Base-by-base conservation (phyloP, 2,888 invertebrate genomes). In the Mongoloraphidia duomilia region DNA sequence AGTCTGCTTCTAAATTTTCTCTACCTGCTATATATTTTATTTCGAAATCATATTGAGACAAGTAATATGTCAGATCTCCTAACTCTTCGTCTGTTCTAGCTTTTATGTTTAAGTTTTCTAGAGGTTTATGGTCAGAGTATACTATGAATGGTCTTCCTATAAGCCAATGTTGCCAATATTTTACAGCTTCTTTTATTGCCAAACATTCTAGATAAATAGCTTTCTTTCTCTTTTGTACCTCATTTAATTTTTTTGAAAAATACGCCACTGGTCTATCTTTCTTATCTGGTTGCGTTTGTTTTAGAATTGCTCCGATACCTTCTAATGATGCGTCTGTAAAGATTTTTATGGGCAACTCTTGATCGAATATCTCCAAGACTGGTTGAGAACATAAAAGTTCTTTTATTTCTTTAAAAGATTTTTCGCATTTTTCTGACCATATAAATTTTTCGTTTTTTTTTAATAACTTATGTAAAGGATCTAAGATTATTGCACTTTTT, bases 171-270 rank as follows among this genome's bases (percentile, higher is more conserved):
- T 56, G 55, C 55, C 58, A 57, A 43, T 54, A 58, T 42, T 50
- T 53, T 43, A 58, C 36, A 33, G 54, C 53, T 49, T 57, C 55
- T 49, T 57, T 56, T 6, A 58, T 57, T 34, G 56, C 54, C 41
- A 55, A 34, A 37, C 56, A 57, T 54, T 58, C 56, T 37, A 57
- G 43, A 44, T 55, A 56, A 37, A 58, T 54, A 35, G 55, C 55
- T 50, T 56, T 57, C 50, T 54, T 53, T 26, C 47, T 49, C 38
- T 55, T 56, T 53, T 55, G 53, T 9, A 49, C 34, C n/a, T 56
- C 53, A 42, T 53, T 59, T 12, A 56, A n/a, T n/a, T n/a, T n/a
- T n/a, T n/a, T n/a, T n/a, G n/a, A n/a, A n/a, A n/a, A n/a, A n/a
- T n/a, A n/a, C 42, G 54, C 54, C 14, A 56, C 54, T 26, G 51